These are phyloP conservation scores for Dryoscopus gambensis DNA, from an alignment of 2,113 vertebrate species.

Conservation along the genomic window DNA sequence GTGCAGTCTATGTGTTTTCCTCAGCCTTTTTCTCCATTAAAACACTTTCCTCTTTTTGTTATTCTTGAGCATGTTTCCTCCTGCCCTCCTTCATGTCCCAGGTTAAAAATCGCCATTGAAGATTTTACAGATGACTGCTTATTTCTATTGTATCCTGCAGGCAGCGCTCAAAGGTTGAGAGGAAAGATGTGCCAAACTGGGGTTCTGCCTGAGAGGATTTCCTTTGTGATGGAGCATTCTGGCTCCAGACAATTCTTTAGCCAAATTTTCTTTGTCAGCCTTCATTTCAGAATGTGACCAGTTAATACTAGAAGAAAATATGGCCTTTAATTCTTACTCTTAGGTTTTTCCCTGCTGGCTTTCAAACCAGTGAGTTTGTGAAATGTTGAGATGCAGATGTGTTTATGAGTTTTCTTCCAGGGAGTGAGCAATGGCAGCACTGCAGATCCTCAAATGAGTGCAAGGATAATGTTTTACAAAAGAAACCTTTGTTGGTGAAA, in stretches of 20 bases:
- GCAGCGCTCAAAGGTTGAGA: not conserved
- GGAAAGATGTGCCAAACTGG: not conserved
- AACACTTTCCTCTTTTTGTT: not conserved
- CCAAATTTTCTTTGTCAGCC: not conserved
- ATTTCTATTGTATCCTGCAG: not conserved
- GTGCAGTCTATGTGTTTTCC: not conserved
- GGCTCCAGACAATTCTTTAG: not conserved
- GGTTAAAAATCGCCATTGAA: not conserved
- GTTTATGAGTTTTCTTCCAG: not conserved
- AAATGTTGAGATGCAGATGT: not conserved
- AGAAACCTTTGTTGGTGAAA: not conserved
- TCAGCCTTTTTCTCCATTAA: not conserved
- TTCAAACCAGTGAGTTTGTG: not conserved
- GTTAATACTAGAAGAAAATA: not conserved
- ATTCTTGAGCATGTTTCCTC: not conserved
- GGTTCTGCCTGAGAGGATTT: not conserved
- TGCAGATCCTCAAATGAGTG: not conserved
- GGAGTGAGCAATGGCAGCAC: not conserved
- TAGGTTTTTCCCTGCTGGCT: not conserved
- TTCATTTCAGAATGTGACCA: not conserved
- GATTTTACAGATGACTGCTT: not conserved
- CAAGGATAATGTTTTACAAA: not conserved
- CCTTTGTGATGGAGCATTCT: not conserved
- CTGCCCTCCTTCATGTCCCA: not conserved
- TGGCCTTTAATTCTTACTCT: not conserved